Conservation (phyloP, 1,140 invertebrate genomes). For the Halesus radiatus region DNA sequence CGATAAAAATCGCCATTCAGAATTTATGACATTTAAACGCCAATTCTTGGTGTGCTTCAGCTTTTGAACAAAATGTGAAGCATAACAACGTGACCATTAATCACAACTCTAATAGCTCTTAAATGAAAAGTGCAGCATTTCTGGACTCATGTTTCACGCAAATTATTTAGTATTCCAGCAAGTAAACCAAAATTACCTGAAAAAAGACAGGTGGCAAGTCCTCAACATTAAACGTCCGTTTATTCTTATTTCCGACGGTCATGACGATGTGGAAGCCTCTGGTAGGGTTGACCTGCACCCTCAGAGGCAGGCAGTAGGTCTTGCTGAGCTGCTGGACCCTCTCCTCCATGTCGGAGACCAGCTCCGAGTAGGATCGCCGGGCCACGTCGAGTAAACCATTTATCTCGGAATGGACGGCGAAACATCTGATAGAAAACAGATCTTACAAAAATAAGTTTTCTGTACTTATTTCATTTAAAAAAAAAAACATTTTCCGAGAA, state of each 20-base stretch:
- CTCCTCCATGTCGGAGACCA: constrained; percentile 82
- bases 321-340: constrained; percentile 76
- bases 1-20: too few species aligned
- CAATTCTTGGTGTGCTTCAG: too few species aligned
- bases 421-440: constrained; percentile 68
- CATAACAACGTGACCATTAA: too few species aligned
- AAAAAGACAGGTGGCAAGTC: constrained; percentile 78
- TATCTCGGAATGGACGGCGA: constrained; percentile 84
- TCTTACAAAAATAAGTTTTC: not conserved
- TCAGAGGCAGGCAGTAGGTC: constrained; percentile 76
- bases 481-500: too few species aligned
- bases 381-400: constrained; percentile 84
- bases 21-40: too few species aligned
- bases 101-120: too few species aligned
- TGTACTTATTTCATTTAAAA: too few species aligned
- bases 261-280: constrained; percentile 86
- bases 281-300: constrained; percentile 75
- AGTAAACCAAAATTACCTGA: too few species aligned
- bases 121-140: too few species aligned
- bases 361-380: constrained; percentile 81
- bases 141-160: too few species aligned
- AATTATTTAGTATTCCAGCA: too few species aligned
- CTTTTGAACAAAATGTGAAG: too few species aligned
- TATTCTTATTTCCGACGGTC: constrained; percentile 65
- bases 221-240: constrained; percentile 67